These are phyloP conservation scores for Echiichthys vipera DNA, from an alignment of 2,797 vertebrate species.

Conservation along the genomic window DNA sequence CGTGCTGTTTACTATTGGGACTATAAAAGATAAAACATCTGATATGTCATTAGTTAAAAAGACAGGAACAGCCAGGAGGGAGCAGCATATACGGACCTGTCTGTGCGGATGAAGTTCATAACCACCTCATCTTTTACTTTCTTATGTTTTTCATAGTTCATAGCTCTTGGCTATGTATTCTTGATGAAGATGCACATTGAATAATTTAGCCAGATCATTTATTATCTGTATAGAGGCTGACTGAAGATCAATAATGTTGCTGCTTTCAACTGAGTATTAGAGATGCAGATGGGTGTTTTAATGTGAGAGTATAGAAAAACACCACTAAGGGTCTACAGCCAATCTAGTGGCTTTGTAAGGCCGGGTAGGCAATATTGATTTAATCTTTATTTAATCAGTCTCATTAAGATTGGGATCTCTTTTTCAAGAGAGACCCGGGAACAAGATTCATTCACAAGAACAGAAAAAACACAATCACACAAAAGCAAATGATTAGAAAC, in stretches of 20 bases:
- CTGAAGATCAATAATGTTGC: neutral
- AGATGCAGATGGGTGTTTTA: neutral
- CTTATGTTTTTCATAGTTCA: neutral
- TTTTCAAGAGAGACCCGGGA: too few species aligned
- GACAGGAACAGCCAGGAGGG: neutral
- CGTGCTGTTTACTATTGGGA: neutral
- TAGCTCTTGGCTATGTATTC: neutral
- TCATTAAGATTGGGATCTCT: too few species aligned
- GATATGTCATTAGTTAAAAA: neutral
- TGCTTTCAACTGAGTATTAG: neutral
- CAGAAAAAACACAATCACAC: too few species aligned
- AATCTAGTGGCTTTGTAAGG: too few species aligned
- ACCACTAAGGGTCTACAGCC: neutral
- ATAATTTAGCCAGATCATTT: conserved; percentile 8
- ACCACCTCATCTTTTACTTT: neutral
- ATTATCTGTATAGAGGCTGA: neutral
- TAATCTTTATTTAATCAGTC: too few species aligned
- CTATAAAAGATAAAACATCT: neutral
- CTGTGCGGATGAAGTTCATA: neutral
- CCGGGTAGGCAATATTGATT: too few species aligned
- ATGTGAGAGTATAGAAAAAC: neutral
- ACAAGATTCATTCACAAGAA: too few species aligned
- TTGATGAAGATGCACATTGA: neutral
- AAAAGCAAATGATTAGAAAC: too few species aligned
- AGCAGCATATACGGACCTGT: neutral